Conservation (phyloP, 2,113 vertebrate genomes). For the Poicephalus gulielmi region DNA sequence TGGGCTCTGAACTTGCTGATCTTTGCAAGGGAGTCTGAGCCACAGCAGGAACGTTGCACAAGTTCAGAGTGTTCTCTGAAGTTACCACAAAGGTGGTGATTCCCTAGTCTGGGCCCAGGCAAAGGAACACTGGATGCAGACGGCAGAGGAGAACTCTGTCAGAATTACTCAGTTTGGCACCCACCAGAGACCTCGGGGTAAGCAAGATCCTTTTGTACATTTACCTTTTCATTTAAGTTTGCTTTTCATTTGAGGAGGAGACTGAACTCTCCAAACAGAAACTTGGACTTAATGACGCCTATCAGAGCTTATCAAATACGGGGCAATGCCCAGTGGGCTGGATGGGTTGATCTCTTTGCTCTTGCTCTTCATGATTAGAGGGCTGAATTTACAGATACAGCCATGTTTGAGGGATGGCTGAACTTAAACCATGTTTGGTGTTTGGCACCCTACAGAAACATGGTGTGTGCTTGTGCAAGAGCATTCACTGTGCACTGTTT, state of each 20-base stretch:
- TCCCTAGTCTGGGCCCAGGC: background rate
- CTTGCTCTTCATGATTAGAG: background rate
- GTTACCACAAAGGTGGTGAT: fast-evolving
- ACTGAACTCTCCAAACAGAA: background rate
- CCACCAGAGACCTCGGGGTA: background rate
- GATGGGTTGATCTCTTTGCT: background rate
- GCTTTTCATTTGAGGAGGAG: background rate
- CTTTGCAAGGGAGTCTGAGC: background rate
- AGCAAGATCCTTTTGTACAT: background rate
- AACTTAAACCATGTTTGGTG: background rate
- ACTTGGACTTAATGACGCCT: background rate
- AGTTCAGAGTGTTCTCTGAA: background rate
- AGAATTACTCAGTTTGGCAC: background rate
- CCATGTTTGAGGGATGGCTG: background rate
- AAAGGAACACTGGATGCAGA: background rate
- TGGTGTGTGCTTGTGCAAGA: fast-evolving
- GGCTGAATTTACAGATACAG: background rate
- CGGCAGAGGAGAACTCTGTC: background rate
- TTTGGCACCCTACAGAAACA: background rate
- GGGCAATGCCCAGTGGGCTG: background rate
- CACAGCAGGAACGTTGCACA: background rate
- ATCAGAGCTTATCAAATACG: fast-evolving
- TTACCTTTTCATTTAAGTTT: background rate
- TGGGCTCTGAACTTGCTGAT: background rate
- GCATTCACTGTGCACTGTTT: fast-evolving